These are phyloP conservation scores for Brienomyrus longianalis DNA, from an alignment of 2,113 vertebrate species.

Conservation along the genomic window DNA sequence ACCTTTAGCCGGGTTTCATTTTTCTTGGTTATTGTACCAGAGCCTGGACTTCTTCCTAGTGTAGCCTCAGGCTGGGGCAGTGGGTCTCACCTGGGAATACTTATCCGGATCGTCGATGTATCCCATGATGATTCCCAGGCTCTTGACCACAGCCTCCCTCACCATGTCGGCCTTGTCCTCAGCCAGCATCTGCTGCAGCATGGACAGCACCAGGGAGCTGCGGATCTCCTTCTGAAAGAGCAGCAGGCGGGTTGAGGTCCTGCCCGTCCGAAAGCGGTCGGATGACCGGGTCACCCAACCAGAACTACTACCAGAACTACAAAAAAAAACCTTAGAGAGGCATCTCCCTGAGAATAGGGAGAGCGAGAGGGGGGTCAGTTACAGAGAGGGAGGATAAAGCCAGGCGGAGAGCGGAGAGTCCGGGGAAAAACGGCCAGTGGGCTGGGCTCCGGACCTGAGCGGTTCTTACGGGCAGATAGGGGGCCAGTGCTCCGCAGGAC, in stretches of 20 bases:
- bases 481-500: conserved; percentile 91
- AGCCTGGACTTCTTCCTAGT: not conserved
- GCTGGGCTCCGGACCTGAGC: not conserved
- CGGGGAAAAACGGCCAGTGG: not conserved
- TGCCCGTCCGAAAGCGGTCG: not conserved
- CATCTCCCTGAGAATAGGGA: not conserved
- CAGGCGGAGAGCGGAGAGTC: not conserved
- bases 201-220: conserved; percentile 93
- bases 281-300: not conserved
- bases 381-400: not conserved
- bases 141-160: conserved; percentile 96
- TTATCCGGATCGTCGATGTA: conserved; percentile 97
- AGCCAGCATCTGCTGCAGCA: conserved; percentile 96
- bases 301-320: not conserved
- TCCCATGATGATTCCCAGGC: conserved; percentile 94
- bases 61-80: not conserved
- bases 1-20: not conserved
- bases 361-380: not conserved
- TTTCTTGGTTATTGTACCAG: not conserved
- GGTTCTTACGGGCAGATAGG: conserved; percentile 89
- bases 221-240: conserved; percentile 89
- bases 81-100: conserved; percentile 78
- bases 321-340: not conserved
- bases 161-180: conserved; percentile 98
- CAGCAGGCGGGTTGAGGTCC: not conserved